phyloP scores from a whole-genome alignment of 2,113 vertebrate genomes.

The Prietella phreatophila region DNA sequence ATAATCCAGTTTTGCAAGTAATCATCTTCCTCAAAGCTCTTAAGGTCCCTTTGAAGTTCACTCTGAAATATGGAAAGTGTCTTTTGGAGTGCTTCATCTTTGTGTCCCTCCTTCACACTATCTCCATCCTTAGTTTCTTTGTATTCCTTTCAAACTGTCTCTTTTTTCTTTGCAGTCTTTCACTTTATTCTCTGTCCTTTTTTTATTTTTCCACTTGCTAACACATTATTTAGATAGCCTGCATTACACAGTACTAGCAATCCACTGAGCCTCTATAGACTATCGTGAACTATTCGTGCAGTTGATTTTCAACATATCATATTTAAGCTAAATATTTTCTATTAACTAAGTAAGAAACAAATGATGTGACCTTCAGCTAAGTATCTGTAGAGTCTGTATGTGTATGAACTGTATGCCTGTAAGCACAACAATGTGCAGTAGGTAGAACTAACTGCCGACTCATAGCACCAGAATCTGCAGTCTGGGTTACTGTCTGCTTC shows the following conservation, averaged over 20 bases:
- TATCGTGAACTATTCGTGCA: background rate
- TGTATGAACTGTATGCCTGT: background rate
- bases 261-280: background rate
- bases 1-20: slow-evolving; percentile 10
- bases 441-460: background rate
- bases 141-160: background rate
- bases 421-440: background rate
- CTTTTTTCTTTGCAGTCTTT: background rate
- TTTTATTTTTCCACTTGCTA: background rate
- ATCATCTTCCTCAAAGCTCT: slow-evolving; percentile 20
- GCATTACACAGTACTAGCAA: background rate
- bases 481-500: background rate
- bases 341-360: background rate
- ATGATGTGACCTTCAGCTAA: background rate
- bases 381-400: background rate
- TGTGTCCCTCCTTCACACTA: background rate
- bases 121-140: background rate
- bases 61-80: slow-evolving; percentile 15
- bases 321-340: background rate
- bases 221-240: background rate
- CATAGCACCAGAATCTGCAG: background rate
- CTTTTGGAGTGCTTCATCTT: slow-evolving; percentile 23
- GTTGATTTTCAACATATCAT: background rate
- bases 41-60: slow-evolving; percentile 29
- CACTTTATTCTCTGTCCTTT: background rate